Percentiles rank a stretch among this genome's conserved stretches.
phyloP scores from a whole-genome alignment of 2,888 invertebrate species.

The Myopa tessellatipennis region DNA sequence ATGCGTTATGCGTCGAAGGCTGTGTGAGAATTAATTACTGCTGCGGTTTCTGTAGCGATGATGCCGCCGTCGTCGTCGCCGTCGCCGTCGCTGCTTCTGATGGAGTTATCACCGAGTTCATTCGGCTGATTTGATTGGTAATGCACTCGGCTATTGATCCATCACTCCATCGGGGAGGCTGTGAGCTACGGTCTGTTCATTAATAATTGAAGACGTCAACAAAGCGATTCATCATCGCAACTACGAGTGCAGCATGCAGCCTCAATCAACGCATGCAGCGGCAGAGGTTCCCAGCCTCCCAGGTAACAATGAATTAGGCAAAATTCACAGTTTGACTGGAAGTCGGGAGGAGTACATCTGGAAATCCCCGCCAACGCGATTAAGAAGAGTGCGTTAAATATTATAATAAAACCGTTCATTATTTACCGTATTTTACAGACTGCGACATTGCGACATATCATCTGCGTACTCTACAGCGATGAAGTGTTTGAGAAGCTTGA shows the following conservation, averaged over 20 bases:
- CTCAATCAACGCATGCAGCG: too few species aligned
- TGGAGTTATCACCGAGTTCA: conserved; percentile 39
- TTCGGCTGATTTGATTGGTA: conserved; percentile 36
- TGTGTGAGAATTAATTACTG: conserved; percentile 19
- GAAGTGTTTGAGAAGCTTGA: too few species aligned
- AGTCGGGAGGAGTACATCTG: too few species aligned
- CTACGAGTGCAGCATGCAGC: background rate
- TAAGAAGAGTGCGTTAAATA: too few species aligned
- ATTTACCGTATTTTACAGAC: too few species aligned
- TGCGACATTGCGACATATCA: too few species aligned
- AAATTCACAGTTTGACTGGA: too few species aligned
- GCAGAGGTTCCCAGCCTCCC: too few species aligned
- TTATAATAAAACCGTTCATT: too few species aligned
- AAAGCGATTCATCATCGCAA: background rate
- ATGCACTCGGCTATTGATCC: background rate
- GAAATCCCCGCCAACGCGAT: too few species aligned
- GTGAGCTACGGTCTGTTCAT: conserved; percentile 36
- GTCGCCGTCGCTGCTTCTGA: conserved; percentile 32
- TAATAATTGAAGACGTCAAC: conserved; percentile 16
- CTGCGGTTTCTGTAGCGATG: conserved; percentile 18
- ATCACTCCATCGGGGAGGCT: conserved; percentile 39
- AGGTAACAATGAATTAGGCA: too few species aligned
- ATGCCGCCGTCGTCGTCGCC: conserved; percentile 32
- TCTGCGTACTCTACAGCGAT: too few species aligned
- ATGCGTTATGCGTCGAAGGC: background rate